Evolutionary conservation across 2,888 invertebrate genomes (phyloP).

Genomic region (Tetrapedia diversipes): DNA sequence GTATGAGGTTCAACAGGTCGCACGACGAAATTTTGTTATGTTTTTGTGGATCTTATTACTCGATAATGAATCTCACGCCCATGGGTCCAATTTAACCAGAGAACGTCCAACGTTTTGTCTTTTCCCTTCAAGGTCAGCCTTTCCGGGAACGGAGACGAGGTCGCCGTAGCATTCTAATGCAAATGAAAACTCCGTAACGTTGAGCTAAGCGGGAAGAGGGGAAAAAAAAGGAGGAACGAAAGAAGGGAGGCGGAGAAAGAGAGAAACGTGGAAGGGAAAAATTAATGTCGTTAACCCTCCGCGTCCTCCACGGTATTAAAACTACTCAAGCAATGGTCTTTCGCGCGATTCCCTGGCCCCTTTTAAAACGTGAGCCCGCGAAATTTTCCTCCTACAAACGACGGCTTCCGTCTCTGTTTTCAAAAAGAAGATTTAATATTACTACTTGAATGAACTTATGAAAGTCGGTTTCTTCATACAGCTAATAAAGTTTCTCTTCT

Average conservation of each 20-base stretch:
- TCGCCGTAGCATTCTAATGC: conserved; percentile 66
- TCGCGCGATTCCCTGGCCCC: conserved; percentile 63
- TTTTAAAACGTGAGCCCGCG: conserved; percentile 68
- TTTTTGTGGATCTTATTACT: conserved; percentile 36
- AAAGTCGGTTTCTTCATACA: not conserved
- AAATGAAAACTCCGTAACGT: conserved; percentile 64
- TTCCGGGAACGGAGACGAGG: conserved; percentile 58
- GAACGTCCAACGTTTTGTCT: conserved; percentile 34
- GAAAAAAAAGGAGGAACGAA: conserved; percentile 51
- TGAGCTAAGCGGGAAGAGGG: conserved; percentile 32
- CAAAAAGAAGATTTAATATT: conserved; percentile 41
- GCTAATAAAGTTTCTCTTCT: conserved; percentile 2
- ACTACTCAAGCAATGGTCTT: conserved; percentile 71
- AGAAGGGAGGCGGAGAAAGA: conserved; percentile 57
- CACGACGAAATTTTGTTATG: conserved; percentile 2
- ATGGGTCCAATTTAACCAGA: conserved; percentile 39
- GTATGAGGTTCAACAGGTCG: conserved; percentile 58
- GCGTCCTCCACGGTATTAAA: conserved; percentile 73
- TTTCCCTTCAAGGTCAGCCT: conserved; percentile 65
- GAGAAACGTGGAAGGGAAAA: conserved; percentile 66
- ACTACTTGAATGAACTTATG: conserved; percentile 29
- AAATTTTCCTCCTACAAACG: conserved; percentile 59
- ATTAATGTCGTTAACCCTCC: conserved; percentile 74
- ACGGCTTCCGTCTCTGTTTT: conserved; percentile 26
- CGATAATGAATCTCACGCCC: conserved; percentile 55